Base-by-base conservation (phyloP, 2,113 vertebrate species). In the Numenius arquata region DNA sequence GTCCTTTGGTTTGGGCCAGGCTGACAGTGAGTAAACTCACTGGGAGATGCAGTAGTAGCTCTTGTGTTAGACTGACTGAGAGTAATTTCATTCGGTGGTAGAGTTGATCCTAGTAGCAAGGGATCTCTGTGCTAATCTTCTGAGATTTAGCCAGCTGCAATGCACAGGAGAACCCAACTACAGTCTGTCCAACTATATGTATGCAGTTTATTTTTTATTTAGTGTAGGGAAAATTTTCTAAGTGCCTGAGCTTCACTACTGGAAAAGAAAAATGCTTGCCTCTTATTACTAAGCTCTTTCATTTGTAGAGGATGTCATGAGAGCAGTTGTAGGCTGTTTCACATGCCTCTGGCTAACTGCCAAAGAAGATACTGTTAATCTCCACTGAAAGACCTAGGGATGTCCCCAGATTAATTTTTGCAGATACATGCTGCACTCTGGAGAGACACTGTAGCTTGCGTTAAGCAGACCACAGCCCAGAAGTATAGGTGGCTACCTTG, bases 331-430 rank as follows among this genome's bases (percentile, higher is more conserved):
- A 78, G 80, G n/a, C 91, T 81, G 68, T 94, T 92, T 91, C 76
- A 78, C 73, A 61, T 90, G 61, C 73, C 76, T 86, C 73, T 95
- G 94, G 91, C 89, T 89, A 56, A 29, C 70, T 94, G 94, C 95
- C 91, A 89, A 41, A 84, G 90, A 91, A 68, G 84, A 68, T 80
- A 41, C 38, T 48, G 52, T 71, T 93, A 85, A 95, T 95, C 91
- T 84, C n/a, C 14, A 27, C 76, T 81, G 83, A 86, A 95, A 84
- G 93, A 84, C 55, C 55, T 88, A 53, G 29, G 16, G 9, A 53
- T 93, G 48, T 63, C 71, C 53, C 29, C 53, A 65, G 2, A 85
- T 86, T 72, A 59, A 10, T 87, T 95, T 91, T 48, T 91, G 21
- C 30, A 43, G 77, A 45, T 89, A 32, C 6, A 6, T 0, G 3